Conservation (phyloP, 53 echinoderm and acorn worm species). For the Stichopus horrens region DNA sequence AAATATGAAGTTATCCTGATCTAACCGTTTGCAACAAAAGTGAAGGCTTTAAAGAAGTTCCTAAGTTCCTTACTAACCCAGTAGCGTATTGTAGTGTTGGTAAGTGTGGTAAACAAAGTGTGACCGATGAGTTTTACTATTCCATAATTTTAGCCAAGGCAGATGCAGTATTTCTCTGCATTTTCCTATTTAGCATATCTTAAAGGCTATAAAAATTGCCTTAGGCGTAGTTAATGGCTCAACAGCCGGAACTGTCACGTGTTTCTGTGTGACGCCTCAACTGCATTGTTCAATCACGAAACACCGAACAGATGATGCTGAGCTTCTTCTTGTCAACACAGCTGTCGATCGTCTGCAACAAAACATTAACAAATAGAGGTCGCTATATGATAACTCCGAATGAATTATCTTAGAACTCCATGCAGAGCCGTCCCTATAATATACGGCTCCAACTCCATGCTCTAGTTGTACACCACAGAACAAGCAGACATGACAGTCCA, state of each 20-base stretch:
- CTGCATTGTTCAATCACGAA: slow-evolving; percentile 18
- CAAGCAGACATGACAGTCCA: too few relatives aligned
- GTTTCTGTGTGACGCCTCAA: background rate
- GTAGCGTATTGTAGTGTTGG: too few relatives aligned
- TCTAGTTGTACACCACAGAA: too few relatives aligned
- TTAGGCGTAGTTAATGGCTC: background rate
- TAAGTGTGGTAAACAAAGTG: background rate
- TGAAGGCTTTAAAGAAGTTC: too few relatives aligned
- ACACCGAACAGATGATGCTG: slow-evolving; percentile 8
- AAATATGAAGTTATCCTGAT: too few relatives aligned
- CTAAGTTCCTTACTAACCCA: too few relatives aligned
- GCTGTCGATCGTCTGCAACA: slow-evolving; percentile 36
- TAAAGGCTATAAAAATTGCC: background rate
- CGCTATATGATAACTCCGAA: background rate
- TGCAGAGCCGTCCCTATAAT: too few relatives aligned
- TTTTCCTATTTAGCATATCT: background rate
- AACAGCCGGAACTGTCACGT: background rate
- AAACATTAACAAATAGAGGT: background rate
- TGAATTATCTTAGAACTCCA: too few relatives aligned
- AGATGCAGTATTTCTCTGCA: background rate
- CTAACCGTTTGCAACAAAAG: too few relatives aligned
- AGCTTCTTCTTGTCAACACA: slow-evolving; percentile 25
- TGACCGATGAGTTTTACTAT: background rate
- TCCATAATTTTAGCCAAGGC: background rate
- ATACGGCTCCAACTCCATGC: too few relatives aligned